A percentile compares a stretch with the other conserved stretches of the same genome.
Evolutionary conservation across 2,888 invertebrate genomes (phyloP).

Genomic region (Noctua comes): DNA sequence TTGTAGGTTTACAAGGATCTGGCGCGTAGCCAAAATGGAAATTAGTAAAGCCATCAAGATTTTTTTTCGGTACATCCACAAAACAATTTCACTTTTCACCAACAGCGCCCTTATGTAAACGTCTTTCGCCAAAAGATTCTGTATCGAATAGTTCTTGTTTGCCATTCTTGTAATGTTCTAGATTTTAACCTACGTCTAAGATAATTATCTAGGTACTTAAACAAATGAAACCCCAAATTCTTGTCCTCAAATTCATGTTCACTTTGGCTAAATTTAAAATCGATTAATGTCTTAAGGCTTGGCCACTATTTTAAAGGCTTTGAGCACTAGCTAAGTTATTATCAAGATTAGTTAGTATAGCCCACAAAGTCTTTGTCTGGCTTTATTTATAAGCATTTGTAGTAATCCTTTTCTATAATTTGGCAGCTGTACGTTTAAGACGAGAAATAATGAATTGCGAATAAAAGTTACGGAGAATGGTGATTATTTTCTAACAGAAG

Average conservation of each 20-base stretch:
- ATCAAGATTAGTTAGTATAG: slow-evolving; percentile 36
- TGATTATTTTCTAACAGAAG: slow-evolving; percentile 4
- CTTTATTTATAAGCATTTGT: slow-evolving; percentile 22
- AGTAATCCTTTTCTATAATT: slow-evolving; percentile 31
- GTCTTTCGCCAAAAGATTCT: neutral
- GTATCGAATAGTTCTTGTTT: neutral
- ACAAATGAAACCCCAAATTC: slow-evolving; percentile 25
- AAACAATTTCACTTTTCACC: neutral
- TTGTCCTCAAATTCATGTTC: slow-evolving; percentile 27
- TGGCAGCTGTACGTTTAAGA: slow-evolving; percentile 2
- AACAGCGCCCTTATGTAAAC: neutral
- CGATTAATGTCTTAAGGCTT: slow-evolving; percentile 8
- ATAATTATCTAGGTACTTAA: neutral
- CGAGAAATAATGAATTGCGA: slow-evolving; percentile 6
- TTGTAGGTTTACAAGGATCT: neutral
- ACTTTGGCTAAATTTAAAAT: slow-evolving; percentile 31
- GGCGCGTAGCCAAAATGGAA: neutral
- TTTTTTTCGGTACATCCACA: neutral
- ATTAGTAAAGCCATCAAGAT: neutral
- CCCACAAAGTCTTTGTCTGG: slow-evolving; percentile 34
- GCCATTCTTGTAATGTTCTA: neutral
- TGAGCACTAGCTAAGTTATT: slow-evolving; percentile 33
- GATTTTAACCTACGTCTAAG: neutral
- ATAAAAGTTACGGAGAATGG: neutral
- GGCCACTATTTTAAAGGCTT: slow-evolving; percentile 40